Percentiles rank a stretch among this genome's conserved stretches.
phyloP scores from a whole-genome alignment of 2,113 vertebrate species.

The Delphinus delphis region DNA sequence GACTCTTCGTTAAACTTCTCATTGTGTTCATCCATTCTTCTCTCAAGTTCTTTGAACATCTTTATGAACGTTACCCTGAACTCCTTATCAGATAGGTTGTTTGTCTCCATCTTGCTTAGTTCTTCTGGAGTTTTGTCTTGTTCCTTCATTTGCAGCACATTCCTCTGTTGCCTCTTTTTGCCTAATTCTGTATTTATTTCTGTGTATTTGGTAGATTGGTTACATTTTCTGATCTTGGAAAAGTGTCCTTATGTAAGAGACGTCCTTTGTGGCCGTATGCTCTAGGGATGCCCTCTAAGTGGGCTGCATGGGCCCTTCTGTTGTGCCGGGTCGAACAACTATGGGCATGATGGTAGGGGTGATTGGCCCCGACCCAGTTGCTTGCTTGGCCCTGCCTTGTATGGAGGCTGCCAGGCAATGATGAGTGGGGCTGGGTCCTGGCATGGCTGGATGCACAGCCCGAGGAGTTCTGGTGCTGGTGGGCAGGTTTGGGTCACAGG shows the following conservation, averaged over 20 bases:
- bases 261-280: not conserved
- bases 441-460: not conserved
- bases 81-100: not conserved
- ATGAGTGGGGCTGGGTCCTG: not conserved
- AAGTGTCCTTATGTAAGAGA: not conserved
- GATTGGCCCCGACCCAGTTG: not conserved
- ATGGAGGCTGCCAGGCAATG: not conserved
- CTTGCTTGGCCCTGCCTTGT: not conserved
- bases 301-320: not conserved
- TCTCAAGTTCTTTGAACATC: not conserved
- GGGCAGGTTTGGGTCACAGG: not conserved
- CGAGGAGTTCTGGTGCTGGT: not conserved
- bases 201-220: not conserved
- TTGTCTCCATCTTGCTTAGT: not conserved
- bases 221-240: not conserved
- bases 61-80: not conserved
- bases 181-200: not conserved
- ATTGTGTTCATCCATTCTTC: not conserved
- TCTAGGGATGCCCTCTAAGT: not conserved
- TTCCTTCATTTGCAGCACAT: not conserved
- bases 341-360: not conserved
- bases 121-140: not conserved
- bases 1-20: not conserved
- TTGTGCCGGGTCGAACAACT: not conserved
- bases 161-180: not conserved